phyloP scores from a whole-genome alignment of 1,140 invertebrate genomes.

The Drosophila sp. region DNA sequence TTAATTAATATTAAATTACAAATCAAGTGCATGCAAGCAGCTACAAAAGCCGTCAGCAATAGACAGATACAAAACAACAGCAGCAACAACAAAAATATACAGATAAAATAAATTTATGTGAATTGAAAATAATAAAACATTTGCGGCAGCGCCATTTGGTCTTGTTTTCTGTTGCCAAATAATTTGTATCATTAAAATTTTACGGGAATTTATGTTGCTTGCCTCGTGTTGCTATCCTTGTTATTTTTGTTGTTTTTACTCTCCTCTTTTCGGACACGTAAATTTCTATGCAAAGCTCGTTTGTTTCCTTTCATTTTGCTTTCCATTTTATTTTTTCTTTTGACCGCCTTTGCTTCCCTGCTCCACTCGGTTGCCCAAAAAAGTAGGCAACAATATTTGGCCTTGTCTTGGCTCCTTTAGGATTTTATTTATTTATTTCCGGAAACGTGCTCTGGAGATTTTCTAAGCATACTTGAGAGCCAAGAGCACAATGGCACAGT shows the following conservation, averaged over 20 bases:
- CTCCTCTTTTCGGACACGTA: conserved; percentile 44
- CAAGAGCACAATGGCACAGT: conserved; percentile 30
- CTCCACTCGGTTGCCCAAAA: conserved; percentile 6
- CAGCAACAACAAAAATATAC: conserved; percentile 9
- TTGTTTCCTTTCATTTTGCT: conserved; percentile 38
- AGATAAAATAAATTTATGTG: conserved; percentile 37
- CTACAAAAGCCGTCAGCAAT: background rate
- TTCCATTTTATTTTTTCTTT: conserved; percentile 19
- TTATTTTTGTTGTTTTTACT: background rate
- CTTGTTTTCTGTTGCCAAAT: conserved; percentile 49
- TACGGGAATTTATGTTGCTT: conserved; percentile 49
- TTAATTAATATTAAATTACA: conserved; percentile 73
- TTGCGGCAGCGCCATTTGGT: conserved; percentile 38
- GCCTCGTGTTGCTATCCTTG: background rate
- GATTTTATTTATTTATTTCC: conserved; percentile 83
- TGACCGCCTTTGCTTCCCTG: background rate
- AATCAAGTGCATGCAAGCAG: conserved; percentile 46
- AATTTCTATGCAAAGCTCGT: conserved; percentile 54
- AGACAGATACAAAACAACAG: background rate
- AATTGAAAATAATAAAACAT: conserved; percentile 48
- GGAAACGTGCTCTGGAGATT: conserved; percentile 83
- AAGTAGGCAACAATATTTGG: conserved; percentile 41
- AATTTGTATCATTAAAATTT: conserved; percentile 81
- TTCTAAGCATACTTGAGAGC: conserved; percentile 58
- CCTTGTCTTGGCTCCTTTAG: conserved; percentile 33